Conservation (phyloP, 2,888 invertebrate species). For the Rhagophthalmus giganteus region DNA sequence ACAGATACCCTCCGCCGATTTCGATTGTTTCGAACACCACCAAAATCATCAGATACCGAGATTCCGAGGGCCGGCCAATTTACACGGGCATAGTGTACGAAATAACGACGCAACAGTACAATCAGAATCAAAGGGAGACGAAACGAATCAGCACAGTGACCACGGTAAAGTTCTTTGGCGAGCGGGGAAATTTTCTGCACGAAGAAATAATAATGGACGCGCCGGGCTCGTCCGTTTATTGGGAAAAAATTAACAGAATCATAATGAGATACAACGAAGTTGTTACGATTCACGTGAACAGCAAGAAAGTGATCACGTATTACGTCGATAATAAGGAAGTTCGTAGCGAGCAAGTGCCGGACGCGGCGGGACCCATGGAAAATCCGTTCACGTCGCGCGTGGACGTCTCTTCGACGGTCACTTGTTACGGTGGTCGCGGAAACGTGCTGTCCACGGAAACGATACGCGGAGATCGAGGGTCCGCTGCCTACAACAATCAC, state of each 20-base stretch:
- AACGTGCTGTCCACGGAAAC: slow-evolving; percentile 1
- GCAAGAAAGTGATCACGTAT: slow-evolving; percentile 7
- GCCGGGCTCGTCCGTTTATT: slow-evolving; percentile 6
- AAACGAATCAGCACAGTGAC: slow-evolving; percentile 5
- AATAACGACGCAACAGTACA: slow-evolving; percentile 5
- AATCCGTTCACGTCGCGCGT: background rate
- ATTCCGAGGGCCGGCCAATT: background rate
- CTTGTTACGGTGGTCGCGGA: slow-evolving; percentile 1
- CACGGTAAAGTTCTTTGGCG: background rate
- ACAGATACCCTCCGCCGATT: background rate
- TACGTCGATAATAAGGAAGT: slow-evolving; percentile 7
- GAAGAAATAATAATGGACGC: slow-evolving; percentile 7
- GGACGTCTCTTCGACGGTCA: background rate
- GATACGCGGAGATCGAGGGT: background rate
- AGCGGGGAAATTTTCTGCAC: background rate
- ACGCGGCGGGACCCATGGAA: slow-evolving; percentile 2
- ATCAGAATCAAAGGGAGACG: slow-evolving; percentile 3
- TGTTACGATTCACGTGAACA: slow-evolving; percentile 5
- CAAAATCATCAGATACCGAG: background rate
- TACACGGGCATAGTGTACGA: slow-evolving; percentile 6
- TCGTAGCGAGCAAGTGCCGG: slow-evolving; percentile 8
- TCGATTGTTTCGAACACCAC: background rate
- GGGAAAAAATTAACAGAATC: slow-evolving; percentile 12
- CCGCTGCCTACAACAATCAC: background rate
- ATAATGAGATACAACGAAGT: slow-evolving; percentile 3